phyloP scores from a whole-genome alignment of 2,797 vertebrate genomes.

The Microctenopoma steveboyesi region DNA sequence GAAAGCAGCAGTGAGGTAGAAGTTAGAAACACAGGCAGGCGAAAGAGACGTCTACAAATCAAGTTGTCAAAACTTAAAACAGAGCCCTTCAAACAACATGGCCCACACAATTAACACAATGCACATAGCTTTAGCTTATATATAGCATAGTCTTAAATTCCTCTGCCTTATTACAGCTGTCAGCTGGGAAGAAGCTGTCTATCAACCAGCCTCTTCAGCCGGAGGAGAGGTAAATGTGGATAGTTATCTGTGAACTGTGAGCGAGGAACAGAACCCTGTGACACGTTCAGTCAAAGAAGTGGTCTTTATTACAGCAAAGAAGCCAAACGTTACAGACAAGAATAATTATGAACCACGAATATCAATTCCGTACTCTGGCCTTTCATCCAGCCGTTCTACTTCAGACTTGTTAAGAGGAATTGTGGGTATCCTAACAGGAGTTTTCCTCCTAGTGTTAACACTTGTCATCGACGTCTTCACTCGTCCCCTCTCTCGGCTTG shows the following conservation, averaged over 20 bases:
- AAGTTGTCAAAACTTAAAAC: no score
- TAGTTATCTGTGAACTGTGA: background rate
- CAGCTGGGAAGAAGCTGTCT: background rate
- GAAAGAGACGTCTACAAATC: no score
- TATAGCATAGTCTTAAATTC: no score
- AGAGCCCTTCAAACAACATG: no score
- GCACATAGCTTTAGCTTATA: no score
- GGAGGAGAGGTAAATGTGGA: background rate
- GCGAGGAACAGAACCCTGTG: constrained; percentile 1
- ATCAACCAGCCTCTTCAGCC: background rate
- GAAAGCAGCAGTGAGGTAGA: no score
- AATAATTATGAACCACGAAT: constrained; percentile 76
- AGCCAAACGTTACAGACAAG: constrained; percentile 83
- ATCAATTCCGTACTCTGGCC: constrained; percentile 55
- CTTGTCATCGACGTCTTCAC: constrained; percentile 1
- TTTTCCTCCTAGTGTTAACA: constrained; percentile 6
- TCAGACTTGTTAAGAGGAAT: constrained; percentile 32
- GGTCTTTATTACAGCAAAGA: constrained; percentile 83
- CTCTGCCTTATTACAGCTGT: no score
- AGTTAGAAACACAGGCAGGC: no score
- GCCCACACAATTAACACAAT: no score
- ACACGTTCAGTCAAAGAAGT: constrained; percentile 72
- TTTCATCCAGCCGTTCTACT: constrained; percentile 54
- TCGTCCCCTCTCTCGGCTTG: constrained; percentile 35
- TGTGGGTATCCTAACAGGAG: background rate